Evolutionary conservation across 2,888 invertebrate species (phyloP).

Genomic region (Ferrisia virgata): DNA sequence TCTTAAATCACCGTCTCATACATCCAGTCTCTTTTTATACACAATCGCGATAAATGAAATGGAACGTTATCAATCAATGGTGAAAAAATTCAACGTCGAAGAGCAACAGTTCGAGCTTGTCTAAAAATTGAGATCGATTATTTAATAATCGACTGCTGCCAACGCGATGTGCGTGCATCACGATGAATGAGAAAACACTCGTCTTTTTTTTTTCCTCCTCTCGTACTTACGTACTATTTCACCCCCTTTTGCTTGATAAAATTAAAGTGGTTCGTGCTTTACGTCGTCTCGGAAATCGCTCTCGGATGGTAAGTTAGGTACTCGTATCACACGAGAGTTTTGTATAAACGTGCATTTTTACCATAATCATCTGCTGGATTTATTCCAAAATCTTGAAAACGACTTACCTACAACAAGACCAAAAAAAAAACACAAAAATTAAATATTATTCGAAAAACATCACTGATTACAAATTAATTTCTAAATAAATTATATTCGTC

Average conservation of each 20-base stretch:
- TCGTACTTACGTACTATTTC: no score
- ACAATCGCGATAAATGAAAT: slow-evolving; percentile 14
- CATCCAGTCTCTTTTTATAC: background rate
- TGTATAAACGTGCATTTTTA: no score
- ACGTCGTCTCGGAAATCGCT: background rate
- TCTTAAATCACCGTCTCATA: background rate
- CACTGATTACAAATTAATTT: background rate
- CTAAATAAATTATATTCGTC: background rate
- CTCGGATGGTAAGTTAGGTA: background rate
- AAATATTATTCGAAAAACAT: background rate
- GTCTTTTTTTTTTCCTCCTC: background rate
- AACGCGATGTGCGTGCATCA: background rate
- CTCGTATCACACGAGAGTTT: no score
- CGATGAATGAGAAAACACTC: background rate
- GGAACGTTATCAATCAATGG: slow-evolving; percentile 5
- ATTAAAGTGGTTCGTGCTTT: background rate
- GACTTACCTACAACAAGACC: background rate
- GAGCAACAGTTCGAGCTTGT: background rate
- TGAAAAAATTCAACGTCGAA: background rate
- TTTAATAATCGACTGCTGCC: background rate
- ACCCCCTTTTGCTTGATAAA: background rate
- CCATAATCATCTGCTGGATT: background rate
- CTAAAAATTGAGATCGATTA: slow-evolving; percentile 1
- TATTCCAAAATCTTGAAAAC: background rate
- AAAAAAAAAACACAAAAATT: background rate